phyloP scores from a whole-genome alignment of 2,888 invertebrate species.

The Halictus ligatus region DNA sequence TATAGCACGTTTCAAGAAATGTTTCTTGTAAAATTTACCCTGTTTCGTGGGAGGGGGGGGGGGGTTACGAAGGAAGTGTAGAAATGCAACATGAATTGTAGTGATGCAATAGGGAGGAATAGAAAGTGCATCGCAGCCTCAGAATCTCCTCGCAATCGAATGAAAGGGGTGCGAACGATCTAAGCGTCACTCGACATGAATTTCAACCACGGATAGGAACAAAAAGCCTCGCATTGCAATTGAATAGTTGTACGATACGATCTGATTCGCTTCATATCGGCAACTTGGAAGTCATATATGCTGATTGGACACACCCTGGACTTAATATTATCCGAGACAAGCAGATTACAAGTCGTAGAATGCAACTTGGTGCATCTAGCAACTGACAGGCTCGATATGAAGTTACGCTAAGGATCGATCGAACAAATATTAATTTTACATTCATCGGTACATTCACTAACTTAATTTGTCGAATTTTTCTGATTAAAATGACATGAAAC shows the following conservation, averaged over 20 bases:
- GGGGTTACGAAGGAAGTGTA: too few species aligned
- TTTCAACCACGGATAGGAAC: neutral
- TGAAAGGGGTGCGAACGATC: neutral
- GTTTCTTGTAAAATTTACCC: too few species aligned
- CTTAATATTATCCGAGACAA: neutral
- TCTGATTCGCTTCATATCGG: neutral
- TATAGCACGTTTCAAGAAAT: too few species aligned
- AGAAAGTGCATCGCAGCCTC: too few species aligned
- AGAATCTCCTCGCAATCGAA: neutral
- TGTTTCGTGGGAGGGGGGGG: too few species aligned
- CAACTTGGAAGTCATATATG: neutral
- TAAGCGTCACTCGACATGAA: neutral
- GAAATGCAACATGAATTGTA: too few species aligned
- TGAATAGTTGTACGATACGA: neutral
- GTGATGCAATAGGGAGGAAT: too few species aligned
- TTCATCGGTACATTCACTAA: too few species aligned
- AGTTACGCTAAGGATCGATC: neutral
- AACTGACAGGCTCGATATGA: neutral
- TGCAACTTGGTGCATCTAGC: neutral
- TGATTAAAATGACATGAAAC: too few species aligned
- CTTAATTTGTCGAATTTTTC: too few species aligned
- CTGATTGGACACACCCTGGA: neutral
- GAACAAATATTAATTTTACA: neutral
- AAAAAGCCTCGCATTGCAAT: neutral
- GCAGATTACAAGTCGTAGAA: neutral